phyloP scores from a whole-genome alignment of 2,888 invertebrate species.

The Pollenia amentaria region DNA sequence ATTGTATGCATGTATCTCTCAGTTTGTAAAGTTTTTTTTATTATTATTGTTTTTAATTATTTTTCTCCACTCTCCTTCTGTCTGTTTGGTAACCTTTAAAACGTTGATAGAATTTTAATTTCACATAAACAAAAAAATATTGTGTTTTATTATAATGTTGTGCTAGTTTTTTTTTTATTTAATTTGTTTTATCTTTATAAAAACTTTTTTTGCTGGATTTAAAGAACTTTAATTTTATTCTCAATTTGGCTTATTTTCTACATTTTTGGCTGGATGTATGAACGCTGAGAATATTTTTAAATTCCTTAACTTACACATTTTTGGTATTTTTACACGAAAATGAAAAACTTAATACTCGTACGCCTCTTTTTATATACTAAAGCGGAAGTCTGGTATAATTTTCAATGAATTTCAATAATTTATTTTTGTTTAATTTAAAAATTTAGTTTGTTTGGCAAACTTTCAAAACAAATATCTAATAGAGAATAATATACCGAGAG shows the following conservation, averaged over 20 bases:
- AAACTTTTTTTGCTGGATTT: background rate
- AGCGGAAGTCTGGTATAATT: slow-evolving; percentile 40
- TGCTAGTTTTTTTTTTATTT: slow-evolving; percentile 56
- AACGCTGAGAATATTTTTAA: background rate
- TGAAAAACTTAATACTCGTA: no score
- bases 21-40: slow-evolving; percentile 34
- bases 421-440: background rate
- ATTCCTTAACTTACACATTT: no score
- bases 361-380: background rate
- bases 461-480: slow-evolving; percentile 13
- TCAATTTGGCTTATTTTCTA: background rate
- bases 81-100: slow-evolving; percentile 67
- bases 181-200: background rate
- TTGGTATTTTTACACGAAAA: no score
- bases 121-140: slow-evolving; percentile 27
- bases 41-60: slow-evolving; percentile 16
- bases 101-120: slow-evolving; percentile 67
- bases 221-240: slow-evolving; percentile 7
- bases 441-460: slow-evolving; percentile 26
- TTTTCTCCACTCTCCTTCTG: slow-evolving; percentile 50
- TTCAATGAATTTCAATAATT: slow-evolving; percentile 29
- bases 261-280: no score
- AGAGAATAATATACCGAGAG: background rate
- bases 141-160: slow-evolving; percentile 28
- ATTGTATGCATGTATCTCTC: background rate